Conservation (phyloP, 2,888 invertebrate species). For the Phortica magna region DNA sequence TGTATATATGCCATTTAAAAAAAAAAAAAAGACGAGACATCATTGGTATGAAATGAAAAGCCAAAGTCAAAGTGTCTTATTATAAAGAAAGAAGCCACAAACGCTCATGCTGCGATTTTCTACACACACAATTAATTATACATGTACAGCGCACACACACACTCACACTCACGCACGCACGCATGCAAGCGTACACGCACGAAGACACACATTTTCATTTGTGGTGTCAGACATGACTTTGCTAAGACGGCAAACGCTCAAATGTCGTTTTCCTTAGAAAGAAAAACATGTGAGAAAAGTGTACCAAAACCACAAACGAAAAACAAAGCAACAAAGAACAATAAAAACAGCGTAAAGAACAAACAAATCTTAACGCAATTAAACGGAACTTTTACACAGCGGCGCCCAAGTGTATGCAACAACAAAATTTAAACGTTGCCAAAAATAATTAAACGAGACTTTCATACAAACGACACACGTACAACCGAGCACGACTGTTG, state of each 20-base stretch:
- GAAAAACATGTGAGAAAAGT: background rate
- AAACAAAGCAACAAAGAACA: background rate
- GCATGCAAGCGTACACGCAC: background rate
- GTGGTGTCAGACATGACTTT: background rate
- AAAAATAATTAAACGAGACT: slow-evolving; percentile 41
- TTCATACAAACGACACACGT: slow-evolving; percentile 1
- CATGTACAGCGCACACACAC: background rate
- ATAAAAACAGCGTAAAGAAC: background rate
- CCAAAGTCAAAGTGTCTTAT: slow-evolving; percentile 18
- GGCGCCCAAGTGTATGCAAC: slow-evolving; percentile 19
- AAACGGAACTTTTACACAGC: background rate
- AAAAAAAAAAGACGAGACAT: too few species aligned
- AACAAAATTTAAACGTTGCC: slow-evolving; percentile 39
- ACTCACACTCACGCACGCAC: background rate
- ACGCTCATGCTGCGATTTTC: background rate
- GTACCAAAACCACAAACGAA: background rate
- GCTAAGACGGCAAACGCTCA: background rate
- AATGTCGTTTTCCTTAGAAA: background rate
- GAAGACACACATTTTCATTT: background rate
- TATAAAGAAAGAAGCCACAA: slow-evolving; percentile 1
- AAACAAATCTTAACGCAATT: slow-evolving; percentile 23
- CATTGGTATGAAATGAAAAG: background rate
- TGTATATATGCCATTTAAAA: too few species aligned
- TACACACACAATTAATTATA: slow-evolving; percentile 19
- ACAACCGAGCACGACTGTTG: slow-evolving; percentile 4